Evolutionary conservation across 2,888 invertebrate genomes (phyloP).

Genomic region (Epirrhoe tristata): DNA sequence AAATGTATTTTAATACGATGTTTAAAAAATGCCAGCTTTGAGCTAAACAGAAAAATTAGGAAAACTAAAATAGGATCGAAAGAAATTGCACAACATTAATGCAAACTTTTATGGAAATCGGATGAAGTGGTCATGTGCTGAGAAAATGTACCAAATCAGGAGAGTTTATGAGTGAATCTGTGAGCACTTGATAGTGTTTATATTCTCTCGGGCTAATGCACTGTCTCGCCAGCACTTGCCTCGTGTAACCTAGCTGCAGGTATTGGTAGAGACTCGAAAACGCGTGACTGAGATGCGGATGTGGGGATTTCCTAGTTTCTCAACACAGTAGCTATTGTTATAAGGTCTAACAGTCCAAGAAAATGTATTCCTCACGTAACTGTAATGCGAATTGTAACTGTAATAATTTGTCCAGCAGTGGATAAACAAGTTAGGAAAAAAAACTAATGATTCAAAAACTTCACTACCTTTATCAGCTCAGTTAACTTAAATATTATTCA

Average conservation of each 20-base stretch:
- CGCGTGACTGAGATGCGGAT: conserved; percentile 51
- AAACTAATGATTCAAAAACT: not conserved
- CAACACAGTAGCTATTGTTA: conserved; percentile 16
- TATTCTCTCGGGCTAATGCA: not conserved
- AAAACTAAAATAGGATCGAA: too few relatives aligned
- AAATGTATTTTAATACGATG: too few relatives aligned
- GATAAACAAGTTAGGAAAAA: too few relatives aligned
- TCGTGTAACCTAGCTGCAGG: not conserved
- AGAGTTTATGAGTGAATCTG: not conserved
- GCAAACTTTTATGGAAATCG: too few relatives aligned
- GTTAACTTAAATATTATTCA: too few relatives aligned
- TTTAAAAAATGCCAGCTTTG: too few relatives aligned
- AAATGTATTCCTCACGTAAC: not conserved
- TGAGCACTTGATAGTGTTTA: not conserved
- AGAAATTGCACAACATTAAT: too few relatives aligned
- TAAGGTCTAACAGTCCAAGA: conserved; percentile 1
- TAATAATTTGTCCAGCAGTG: too few relatives aligned
- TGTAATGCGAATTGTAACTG: too few relatives aligned
- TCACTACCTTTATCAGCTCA: too few relatives aligned
- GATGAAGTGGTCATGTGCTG: too few relatives aligned
- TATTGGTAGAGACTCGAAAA: conserved; percentile 8
- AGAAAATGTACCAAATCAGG: not conserved
- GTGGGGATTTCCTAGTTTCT: conserved; percentile 51
- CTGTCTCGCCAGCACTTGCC: not conserved
- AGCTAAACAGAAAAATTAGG: too few relatives aligned